Conservation (phyloP, 1,140 invertebrate genomes). For the Drosophila mauritiana region DNA sequence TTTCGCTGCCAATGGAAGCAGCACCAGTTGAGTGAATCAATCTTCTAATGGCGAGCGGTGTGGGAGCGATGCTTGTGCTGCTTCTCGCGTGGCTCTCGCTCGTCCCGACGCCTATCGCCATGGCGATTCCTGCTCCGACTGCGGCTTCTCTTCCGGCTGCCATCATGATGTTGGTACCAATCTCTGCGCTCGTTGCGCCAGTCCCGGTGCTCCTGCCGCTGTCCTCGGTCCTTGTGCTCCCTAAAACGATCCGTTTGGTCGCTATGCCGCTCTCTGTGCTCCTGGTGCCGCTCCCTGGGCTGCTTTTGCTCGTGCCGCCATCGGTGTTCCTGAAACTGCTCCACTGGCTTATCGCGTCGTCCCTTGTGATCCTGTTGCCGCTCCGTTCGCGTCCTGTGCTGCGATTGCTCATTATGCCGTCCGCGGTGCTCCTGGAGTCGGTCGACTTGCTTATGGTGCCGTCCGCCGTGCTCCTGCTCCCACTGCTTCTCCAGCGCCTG, state of each 20-base stretch:
- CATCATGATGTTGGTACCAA: background rate
- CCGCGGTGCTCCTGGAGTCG: too few species aligned
- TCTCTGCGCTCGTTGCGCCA: background rate
- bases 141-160: constrained; percentile 6
- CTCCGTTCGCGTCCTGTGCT: background rate
- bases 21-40: too few species aligned
- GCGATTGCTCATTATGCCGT: too few species aligned
- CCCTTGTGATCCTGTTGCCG: background rate
- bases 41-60: background rate
- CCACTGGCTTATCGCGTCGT: background rate
- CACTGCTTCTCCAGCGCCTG: constrained; percentile 50
- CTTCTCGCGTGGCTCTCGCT: background rate
- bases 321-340: background rate
- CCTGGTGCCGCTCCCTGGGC: background rate
- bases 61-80: background rate
- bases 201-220: background rate
- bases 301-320: background rate
- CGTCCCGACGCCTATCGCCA: background rate
- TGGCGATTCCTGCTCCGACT: constrained; percentile 5
- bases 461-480: background rate
- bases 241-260: background rate
- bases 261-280: background rate
- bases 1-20: too few species aligned
- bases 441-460: too few species aligned
- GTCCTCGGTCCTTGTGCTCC: background rate